Evolutionary conservation across 2,797 vertebrate genomes (phyloP), one percentile per base, ranked within the genome.

Genomic region (Gambusia yucatana): DNA sequence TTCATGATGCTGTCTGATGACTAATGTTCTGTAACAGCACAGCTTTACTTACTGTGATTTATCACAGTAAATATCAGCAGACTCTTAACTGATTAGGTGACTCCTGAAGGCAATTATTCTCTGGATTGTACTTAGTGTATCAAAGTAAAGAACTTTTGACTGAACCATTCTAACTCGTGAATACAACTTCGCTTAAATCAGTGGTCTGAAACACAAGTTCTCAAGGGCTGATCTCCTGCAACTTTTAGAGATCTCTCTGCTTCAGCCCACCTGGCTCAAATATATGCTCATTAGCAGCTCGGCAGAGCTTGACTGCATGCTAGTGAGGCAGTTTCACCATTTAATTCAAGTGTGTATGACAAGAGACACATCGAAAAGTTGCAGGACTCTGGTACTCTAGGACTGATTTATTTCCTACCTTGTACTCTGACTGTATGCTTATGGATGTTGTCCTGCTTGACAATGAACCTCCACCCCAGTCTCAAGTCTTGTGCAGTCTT

Each of bases 31-130:
- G 65, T 14, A 69, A 43, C 65, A 69, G 39, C 41, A 69, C 39
- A n/a, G 10, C 65, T 44, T 11, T 44, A 69, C 43, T 69, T 69
- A n/a, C 65, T 43, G 65, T n/a, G 65, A 69, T 69, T 39, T n/a
- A 69, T 69, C 39, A 69, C 39, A n/a, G 22, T 69, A 41, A 39
- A 22, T 33, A 69, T 13, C 65, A 69, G 22, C 65, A 69, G 4
- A 44, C 17, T 65, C 6, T 63, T 13, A 30, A 59, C 57, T 61
- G 30, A 39, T 65, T 39, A 65, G 61, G 17, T 3, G 17, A 39
- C 33, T 65, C 20, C 30, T 65, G 39, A 70, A 70, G 67, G 41
- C 67, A 43, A 43, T n/a, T 44, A 52, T 52, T 52, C 50, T 52
- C 50, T 52, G 50, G 50, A 25, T 52, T 52, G 50, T 52, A 25